Evolutionary conservation across 2,888 invertebrate genomes (phyloP).

Genomic region (Megalurothrips usitatus): DNA sequence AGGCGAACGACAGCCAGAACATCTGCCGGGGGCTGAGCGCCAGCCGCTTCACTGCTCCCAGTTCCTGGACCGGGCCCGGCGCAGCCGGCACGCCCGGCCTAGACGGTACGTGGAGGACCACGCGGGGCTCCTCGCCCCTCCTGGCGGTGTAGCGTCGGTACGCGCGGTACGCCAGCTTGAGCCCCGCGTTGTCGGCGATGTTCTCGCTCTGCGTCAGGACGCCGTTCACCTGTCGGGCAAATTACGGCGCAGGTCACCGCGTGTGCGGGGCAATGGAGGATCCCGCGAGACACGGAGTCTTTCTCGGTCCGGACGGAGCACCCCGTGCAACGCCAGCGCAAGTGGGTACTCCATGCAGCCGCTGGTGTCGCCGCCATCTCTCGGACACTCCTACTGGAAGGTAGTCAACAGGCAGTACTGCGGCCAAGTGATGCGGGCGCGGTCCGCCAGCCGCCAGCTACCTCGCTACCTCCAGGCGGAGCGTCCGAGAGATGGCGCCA

Average conservation of each 20-base stretch:
- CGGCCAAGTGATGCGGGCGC: too few relatives aligned
- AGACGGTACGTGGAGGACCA: neutral
- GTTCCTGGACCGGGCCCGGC: neutral
- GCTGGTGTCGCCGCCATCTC: too few relatives aligned
- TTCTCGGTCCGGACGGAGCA: too few relatives aligned
- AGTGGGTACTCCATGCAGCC: too few relatives aligned
- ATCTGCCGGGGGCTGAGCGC: neutral
- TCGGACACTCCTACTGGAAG: too few relatives aligned
- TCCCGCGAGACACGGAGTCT: too few relatives aligned
- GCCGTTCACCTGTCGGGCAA: neutral
- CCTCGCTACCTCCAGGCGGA: too few relatives aligned
- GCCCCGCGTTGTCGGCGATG: slow-evolving; percentile 10
- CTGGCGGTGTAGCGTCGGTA: neutral
- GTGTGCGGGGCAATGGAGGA: too few relatives aligned
- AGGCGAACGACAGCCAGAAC: slow-evolving; percentile 13
- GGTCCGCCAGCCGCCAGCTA: too few relatives aligned
- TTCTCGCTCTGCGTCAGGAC: slow-evolving; percentile 13
- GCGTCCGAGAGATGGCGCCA: too few relatives aligned
- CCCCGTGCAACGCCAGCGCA: too few relatives aligned
- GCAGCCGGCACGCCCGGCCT: neutral
- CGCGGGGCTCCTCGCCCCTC: neutral
- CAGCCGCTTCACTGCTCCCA: neutral
- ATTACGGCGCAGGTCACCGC: neutral
- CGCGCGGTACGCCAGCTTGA: slow-evolving; percentile 7
- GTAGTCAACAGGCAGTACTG: too few relatives aligned